These are phyloP conservation scores for Lophotis ruficrista DNA, from an alignment of 2,113 vertebrate genomes.

Conservation along the genomic window DNA sequence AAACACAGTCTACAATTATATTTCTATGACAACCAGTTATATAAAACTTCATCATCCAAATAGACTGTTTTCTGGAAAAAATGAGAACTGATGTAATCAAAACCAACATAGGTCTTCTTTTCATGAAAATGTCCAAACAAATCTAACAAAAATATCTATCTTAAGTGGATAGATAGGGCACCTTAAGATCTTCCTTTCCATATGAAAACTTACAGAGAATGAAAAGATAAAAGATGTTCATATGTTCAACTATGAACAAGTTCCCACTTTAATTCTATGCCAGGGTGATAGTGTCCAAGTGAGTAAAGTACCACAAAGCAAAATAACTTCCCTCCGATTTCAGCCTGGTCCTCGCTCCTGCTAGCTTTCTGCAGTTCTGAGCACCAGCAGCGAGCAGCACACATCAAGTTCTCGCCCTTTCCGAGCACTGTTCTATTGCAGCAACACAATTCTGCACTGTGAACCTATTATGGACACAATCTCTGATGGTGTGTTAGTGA, in stretches of 20 bases:
- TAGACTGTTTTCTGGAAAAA: not conserved
- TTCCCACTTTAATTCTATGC: not conserved
- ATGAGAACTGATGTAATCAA: not conserved
- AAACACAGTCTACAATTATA: not conserved
- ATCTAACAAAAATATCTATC: not conserved
- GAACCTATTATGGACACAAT: not conserved
- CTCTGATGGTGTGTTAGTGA: rapidly evolving
- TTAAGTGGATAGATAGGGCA: not conserved
- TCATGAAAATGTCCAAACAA: not conserved
- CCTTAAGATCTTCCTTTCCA: not conserved
- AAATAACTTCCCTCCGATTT: not conserved
- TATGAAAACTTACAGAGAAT: not conserved
- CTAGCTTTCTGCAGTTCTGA: not conserved
- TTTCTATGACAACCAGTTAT: not conserved
- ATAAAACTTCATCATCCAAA: not conserved
- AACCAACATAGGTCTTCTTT: not conserved
- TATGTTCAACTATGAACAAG: not conserved
- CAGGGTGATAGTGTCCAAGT: not conserved
- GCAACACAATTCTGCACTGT: not conserved
- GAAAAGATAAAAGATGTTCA: not conserved
- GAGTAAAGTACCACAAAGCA: not conserved
- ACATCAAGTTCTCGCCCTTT: not conserved
- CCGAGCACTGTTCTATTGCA: not conserved
- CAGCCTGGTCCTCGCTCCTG: rapidly evolving
- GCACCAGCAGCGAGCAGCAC: not conserved